Conservation (phyloP, 2,113 vertebrate genomes). For the Rhinogobius similis region DNA sequence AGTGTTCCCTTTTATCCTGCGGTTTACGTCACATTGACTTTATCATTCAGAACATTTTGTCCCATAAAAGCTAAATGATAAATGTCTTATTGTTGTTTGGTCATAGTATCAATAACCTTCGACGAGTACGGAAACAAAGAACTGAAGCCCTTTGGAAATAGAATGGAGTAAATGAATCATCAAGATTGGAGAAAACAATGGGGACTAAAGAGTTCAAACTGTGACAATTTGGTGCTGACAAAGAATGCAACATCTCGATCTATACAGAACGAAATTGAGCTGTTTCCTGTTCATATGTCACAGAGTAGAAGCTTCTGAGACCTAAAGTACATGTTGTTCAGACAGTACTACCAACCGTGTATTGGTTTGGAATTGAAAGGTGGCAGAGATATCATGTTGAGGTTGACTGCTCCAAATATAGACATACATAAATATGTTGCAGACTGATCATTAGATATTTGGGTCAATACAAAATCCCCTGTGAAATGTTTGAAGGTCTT, state of each 20-base stretch:
- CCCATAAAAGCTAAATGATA: too few species aligned
- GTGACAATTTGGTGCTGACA: not conserved
- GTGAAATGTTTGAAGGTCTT: not conserved
- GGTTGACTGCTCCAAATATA: not conserved
- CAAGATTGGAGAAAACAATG: not conserved
- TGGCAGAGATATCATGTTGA: too few species aligned
- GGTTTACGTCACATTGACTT: too few species aligned
- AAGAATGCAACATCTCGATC: not conserved
- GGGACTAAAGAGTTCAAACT: not conserved
- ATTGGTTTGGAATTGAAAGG: too few species aligned
- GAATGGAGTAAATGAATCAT: too few species aligned
- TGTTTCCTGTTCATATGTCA: not conserved
- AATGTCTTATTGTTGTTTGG: too few species aligned
- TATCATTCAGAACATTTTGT: too few species aligned
- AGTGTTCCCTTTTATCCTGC: too few species aligned
- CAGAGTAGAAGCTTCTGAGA: not conserved
- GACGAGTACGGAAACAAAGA: too few species aligned
- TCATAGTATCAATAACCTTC: too few species aligned
- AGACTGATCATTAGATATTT: not conserved
- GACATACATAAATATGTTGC: not conserved
- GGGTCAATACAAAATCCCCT: not conserved
- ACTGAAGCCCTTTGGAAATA: too few species aligned
- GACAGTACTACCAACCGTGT: not conserved
- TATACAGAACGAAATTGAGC: not conserved
- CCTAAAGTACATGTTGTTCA: not conserved